Evolutionary conservation across 1,140 invertebrate genomes (phyloP), one percentile per base, ranked within the genome.

Genomic region (Hycleus phaleratus): DNA sequence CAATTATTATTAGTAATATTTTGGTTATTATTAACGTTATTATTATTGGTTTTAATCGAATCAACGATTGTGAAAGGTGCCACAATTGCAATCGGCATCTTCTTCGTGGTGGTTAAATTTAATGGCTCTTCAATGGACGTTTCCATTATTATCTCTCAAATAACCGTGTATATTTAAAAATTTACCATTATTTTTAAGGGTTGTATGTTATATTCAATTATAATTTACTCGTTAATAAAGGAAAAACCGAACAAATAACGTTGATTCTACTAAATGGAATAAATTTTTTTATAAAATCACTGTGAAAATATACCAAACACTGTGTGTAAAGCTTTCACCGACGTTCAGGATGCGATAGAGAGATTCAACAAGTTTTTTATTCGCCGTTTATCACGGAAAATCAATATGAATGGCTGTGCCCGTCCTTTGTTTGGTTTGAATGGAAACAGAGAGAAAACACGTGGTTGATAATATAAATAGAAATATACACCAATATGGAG

Each of bases 291-390:
- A 32, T 32, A 32, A 32, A 32, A 32, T 32, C 32, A 32, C 32
- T 32, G 52, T 55, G 46, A 43, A 26, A 40, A 18, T 44, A 56
- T 39, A 46, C 51, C 52, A 51, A 54, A 51, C 51, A 59, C 57
- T 45, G 44, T 52, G 58, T 60, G 62, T 65, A 62, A 62, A 65
- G 60, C 60, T 65, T 61, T 62, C 63, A 58, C 60, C 52, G 59
- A 47, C 54, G 62, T 58, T 49, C 51, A 32, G 32, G 32, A 32
- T 32, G 32, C 32, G 32, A 32, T 32, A 32, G 40, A 42, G 38
- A 55, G 67, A 70, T 77, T 77, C 68, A 78, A 72, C 72, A 73
- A 73, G 72, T 73, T 73, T 73, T 73, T 73, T 73, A 71, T 73
- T 66, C 61, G 64, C 63, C 68, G 68, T 72, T 72, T 71, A 71